A percentile compares a stretch with the other conserved stretches of the same genome.
Evolutionary conservation across 2,888 invertebrate genomes (phyloP).

Genomic region (Phragmatobia fuliginosa): DNA sequence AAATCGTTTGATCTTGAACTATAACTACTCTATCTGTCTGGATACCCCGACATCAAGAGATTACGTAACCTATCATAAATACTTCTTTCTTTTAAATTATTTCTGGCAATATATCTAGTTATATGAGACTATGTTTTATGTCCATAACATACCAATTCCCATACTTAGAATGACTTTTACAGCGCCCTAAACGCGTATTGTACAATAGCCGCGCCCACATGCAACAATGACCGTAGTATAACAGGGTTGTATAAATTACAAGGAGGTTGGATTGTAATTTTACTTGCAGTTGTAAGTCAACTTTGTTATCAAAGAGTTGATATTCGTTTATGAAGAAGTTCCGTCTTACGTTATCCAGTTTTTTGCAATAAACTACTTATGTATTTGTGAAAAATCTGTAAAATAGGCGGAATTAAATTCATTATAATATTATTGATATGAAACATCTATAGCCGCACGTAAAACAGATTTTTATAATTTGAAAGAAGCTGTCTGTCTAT

Average conservation of each 20-base stretch:
- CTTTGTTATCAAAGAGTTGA: background rate
- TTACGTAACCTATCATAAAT: slow-evolving; percentile 23
- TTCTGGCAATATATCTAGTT: slow-evolving; percentile 1
- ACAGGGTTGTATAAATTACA: slow-evolving; percentile 15
- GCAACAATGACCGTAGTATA: slow-evolving; percentile 3
- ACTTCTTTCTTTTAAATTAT: slow-evolving; percentile 13
- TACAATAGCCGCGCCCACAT: slow-evolving; percentile 15
- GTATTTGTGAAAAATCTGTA: too few relatives aligned
- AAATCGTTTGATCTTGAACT: background rate
- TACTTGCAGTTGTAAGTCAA: background rate
- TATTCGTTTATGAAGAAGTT: background rate
- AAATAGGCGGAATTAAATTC: background rate
- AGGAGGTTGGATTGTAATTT: background rate
- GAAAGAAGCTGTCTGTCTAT: too few relatives aligned
- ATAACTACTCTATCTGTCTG: background rate
- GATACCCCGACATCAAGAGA: background rate
- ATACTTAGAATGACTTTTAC: slow-evolving; percentile 23
- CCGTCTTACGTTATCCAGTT: background rate
- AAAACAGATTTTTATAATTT: too few relatives aligned
- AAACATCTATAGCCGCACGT: too few relatives aligned
- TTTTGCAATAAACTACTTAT: too few relatives aligned
- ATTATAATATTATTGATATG: too few relatives aligned
- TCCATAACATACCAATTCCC: slow-evolving; percentile 17
- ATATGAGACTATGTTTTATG: slow-evolving; percentile 11
- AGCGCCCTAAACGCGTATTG: slow-evolving; percentile 3